Evolutionary conservation across 2,113 vertebrate genomes (phyloP).

Genomic region (Gopherus flavomarginatus): DNA sequence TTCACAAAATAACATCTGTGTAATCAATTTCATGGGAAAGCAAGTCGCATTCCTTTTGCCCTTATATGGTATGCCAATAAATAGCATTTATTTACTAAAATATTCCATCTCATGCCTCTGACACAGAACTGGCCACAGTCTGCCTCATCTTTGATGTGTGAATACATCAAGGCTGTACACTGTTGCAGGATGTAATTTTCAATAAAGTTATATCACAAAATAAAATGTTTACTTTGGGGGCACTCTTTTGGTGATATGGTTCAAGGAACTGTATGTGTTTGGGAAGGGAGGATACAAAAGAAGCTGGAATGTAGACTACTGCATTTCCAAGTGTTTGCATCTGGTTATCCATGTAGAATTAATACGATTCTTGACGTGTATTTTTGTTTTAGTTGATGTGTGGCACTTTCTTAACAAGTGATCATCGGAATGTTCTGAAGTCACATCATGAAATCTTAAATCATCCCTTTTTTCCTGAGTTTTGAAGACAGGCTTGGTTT

Average conservation of each 20-base stretch:
- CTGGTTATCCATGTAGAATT: not conserved
- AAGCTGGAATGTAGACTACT: not conserved
- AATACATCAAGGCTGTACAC: not conserved
- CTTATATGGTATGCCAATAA: conserved; percentile 21
- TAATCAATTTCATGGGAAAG: conserved; percentile 39
- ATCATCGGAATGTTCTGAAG: conserved; percentile 18
- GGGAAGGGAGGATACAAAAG: not conserved
- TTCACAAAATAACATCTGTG: conserved; percentile 45
- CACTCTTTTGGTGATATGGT: not conserved
- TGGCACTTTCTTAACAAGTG: conserved; percentile 75
- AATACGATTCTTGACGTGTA: not conserved
- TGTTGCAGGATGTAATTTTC: not conserved
- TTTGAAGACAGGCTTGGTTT: conserved; percentile 11
- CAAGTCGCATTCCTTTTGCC: conserved; percentile 12
- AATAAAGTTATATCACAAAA: not conserved
- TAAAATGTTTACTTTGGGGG: not conserved
- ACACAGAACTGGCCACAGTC: not conserved
- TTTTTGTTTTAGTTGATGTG: conserved; percentile 64
- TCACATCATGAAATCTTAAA: conserved; percentile 9
- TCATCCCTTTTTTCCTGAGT: not conserved
- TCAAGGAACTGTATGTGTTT: not conserved
- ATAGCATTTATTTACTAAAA: conserved; percentile 40
- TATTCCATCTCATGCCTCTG: conserved; percentile 8
- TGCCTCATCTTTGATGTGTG: conserved; percentile 14
- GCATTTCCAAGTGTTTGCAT: not conserved